A percentile compares a stretch with the other conserved stretches of the same genome.
These are phyloP conservation scores for Troglohyphantes excavatus DNA, from an alignment of 2,888 invertebrate genomes.

Conservation along the genomic window DNA sequence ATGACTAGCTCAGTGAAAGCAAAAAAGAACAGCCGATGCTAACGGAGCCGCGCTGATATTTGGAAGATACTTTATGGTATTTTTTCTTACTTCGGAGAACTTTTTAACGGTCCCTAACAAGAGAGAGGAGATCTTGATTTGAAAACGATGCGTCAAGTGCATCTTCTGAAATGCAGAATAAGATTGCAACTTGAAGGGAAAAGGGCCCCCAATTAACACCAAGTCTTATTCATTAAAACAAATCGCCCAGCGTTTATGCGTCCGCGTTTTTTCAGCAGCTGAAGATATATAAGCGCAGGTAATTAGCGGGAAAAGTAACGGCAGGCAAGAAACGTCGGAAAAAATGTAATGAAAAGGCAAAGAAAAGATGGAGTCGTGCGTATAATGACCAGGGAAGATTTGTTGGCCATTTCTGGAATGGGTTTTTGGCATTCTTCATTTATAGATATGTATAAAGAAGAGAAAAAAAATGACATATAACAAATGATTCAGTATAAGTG, in stretches of 20 bases:
- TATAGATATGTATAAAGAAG: conserved; percentile 47
- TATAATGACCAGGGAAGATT: conserved; percentile 72
- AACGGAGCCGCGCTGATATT: conserved; percentile 53
- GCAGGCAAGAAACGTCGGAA: conserved; percentile 12
- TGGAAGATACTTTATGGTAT: conserved; percentile 24
- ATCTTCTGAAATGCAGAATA: conserved; percentile 60
- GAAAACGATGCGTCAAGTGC: conserved; percentile 49
- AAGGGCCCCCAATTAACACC: conserved; percentile 72
- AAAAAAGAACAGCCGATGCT: conserved; percentile 31
- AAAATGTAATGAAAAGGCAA: conserved; percentile 30
- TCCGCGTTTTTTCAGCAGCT: conserved; percentile 40
- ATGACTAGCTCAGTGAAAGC: conserved; percentile 7
- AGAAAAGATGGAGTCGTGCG: conserved; percentile 44
- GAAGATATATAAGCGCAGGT: conserved; percentile 69
- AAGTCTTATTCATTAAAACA: conserved; percentile 74
- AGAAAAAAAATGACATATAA: conserved; percentile 10
- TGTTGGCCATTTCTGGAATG: conserved; percentile 63
- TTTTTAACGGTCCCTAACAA: conserved; percentile 69
- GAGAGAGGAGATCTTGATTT: conserved; percentile 70
- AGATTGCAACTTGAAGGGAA: conserved; percentile 24
- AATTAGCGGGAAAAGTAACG: conserved; percentile 73
- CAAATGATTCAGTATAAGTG: conserved; percentile 30
- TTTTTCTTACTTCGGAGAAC: too few relatives aligned
- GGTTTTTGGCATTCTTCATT: conserved; percentile 38
- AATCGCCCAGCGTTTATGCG: conserved; percentile 69